These are phyloP conservation scores for Pitta sordida DNA, from an alignment of 2,113 vertebrate genomes.

Conservation along the genomic window DNA sequence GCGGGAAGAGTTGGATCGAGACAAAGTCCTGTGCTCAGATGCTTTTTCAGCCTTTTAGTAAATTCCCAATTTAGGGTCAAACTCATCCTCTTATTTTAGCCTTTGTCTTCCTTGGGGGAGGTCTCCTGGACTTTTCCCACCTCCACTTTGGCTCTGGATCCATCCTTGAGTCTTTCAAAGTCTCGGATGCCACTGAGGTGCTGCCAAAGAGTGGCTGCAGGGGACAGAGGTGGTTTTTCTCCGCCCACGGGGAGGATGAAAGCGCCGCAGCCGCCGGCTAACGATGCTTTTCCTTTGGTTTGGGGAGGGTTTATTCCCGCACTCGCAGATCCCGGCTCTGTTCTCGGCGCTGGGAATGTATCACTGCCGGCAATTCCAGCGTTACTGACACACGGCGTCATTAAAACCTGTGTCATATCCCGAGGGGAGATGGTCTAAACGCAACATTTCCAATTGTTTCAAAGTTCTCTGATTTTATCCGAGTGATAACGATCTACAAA, in stretches of 20 bases:
- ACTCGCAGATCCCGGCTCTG: not conserved
- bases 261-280: not conserved
- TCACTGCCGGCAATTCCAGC: not conserved
- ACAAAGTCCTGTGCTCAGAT: not conserved
- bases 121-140: not conserved
- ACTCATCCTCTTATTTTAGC: not conserved
- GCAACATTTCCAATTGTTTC: slow-evolving; percentile 35
- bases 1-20: not conserved
- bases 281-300: not conserved
- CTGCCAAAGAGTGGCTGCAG: not conserved
- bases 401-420: not conserved
- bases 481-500: slow-evolving; percentile 27
- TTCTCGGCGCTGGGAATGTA: not conserved
- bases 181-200: not conserved
- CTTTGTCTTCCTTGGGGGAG: not conserved
- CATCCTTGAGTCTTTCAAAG: accelerated
- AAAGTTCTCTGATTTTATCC: not conserved
- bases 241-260: not conserved
- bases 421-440: slow-evolving; percentile 5
- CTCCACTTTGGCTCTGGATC: not conserved
- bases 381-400: not conserved
- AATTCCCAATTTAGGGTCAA: not conserved
- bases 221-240: not conserved
- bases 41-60: not conserved
- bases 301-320: not conserved